Percentiles rank a stretch among this genome's conserved stretches.
Evolutionary conservation across 2,797 vertebrate species (phyloP).

Genomic region (Tenualosa ilisha): DNA sequence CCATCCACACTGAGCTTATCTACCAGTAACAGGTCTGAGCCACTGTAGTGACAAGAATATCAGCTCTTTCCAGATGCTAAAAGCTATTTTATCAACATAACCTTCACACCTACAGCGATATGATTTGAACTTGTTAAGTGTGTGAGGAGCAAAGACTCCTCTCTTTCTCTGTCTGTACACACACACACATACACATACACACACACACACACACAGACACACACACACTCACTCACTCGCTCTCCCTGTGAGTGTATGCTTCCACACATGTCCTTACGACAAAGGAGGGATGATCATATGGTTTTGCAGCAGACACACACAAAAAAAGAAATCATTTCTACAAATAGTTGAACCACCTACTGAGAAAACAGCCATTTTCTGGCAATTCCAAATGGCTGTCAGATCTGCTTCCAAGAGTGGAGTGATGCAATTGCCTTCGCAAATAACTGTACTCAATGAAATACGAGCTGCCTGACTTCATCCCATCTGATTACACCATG

Average conservation of each 20-base stretch:
- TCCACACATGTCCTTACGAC: neutral
- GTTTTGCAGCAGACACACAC: neutral
- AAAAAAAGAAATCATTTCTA: neutral
- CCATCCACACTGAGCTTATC: conserved; percentile 44
- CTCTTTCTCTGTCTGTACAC: neutral
- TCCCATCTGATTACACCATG: conserved; percentile 26
- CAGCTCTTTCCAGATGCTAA: conserved; percentile 6
- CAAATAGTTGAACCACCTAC: conserved; percentile 14
- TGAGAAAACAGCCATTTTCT: conserved; percentile 23
- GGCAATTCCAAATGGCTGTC: neutral
- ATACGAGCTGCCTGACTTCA: conserved; percentile 9
- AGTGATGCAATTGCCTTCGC: conserved; percentile 21
- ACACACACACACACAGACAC: neutral
- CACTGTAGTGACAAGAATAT: neutral
- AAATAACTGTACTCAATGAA: conserved; percentile 26
- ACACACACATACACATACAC: neutral
- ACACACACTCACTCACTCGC: neutral
- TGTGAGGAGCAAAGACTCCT: neutral
- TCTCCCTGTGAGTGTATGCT: neutral
- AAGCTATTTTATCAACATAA: conserved; percentile 12
- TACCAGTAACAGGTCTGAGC: conserved; percentile 24
- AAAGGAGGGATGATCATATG: neutral
- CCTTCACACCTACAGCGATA: neutral
- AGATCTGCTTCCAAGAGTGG: conserved; percentile 25
- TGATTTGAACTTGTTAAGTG: conserved; percentile 1